Percentiles rank a stretch among this genome's conserved stretches.
Conservation (phyloP, 2,797 vertebrate species). For the Selene dorsalis region DNA sequence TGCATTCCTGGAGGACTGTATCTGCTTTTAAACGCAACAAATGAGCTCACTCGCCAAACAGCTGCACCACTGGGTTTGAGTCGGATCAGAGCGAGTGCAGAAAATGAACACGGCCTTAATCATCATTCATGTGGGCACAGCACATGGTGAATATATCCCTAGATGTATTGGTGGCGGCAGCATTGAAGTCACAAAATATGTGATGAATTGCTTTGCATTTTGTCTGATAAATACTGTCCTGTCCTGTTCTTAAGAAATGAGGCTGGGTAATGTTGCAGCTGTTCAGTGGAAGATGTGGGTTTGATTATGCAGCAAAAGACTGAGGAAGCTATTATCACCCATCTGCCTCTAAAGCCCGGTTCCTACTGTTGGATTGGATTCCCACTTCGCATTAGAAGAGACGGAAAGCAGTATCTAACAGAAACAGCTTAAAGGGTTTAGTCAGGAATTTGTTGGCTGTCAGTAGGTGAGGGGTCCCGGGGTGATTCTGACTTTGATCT, state of each 20-base stretch:
- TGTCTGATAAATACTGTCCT: constrained; percentile 10
- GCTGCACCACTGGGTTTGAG: constrained; percentile 58
- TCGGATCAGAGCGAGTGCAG: constrained; percentile 36
- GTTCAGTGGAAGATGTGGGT: neutral
- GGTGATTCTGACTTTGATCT: constrained; percentile 77
- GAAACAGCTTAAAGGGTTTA: constrained; percentile 71
- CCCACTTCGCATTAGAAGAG: constrained; percentile 51
- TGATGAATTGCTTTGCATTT: constrained; percentile 8
- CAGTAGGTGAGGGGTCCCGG: constrained; percentile 75
- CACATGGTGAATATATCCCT: constrained; percentile 7
- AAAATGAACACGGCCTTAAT: constrained; percentile 18
- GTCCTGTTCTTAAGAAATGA: neutral
- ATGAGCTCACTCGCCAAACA: constrained; percentile 67
- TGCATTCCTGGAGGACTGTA: constrained; percentile 69
- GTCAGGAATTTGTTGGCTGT: constrained; percentile 80
- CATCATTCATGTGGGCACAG: constrained; percentile 22
- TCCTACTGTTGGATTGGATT: constrained; percentile 45
- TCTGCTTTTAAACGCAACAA: constrained; percentile 61
- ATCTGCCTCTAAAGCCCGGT: constrained; percentile 30
- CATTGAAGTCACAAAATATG: constrained; percentile 1
- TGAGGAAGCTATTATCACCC: constrained; percentile 43
- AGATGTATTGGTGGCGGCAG: neutral
- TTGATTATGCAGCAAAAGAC: constrained; percentile 25
- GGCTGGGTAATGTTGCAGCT: constrained; percentile 7
- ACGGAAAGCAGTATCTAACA: constrained; percentile 60